Conservation (phyloP, 92 coral and sea anemone species). For the Chrysogorgia sp. region DNA sequence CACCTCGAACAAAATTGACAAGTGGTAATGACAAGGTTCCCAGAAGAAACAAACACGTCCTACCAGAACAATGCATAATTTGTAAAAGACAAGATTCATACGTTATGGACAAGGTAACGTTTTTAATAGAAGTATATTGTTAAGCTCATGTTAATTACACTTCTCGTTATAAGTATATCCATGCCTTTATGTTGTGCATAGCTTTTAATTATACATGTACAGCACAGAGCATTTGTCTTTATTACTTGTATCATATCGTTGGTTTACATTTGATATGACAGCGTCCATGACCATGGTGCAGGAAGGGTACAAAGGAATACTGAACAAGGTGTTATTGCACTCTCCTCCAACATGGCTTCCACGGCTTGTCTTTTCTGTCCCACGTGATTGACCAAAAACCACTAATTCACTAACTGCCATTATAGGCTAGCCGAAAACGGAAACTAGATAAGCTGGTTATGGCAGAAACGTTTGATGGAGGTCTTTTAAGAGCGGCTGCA, state of each 20-base stretch:
- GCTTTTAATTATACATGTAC: no score
- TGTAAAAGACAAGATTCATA: conserved; percentile 20
- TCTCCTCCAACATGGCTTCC: no score
- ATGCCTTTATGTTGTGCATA: no score
- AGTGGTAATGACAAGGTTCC: background rate
- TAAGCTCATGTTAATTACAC: no score
- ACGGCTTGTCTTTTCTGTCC: background rate
- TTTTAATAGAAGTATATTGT: background rate
- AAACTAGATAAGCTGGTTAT: conserved; percentile 18
- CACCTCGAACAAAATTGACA: background rate
- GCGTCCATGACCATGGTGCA: background rate
- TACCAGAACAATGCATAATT: conserved; percentile 28
- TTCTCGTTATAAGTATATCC: no score
- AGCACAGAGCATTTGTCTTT: no score
- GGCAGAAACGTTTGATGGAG: conserved; percentile 15
- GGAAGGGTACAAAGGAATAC: background rate
- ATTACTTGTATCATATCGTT: no score
- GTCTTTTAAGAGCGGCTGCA: conserved; percentile 32
- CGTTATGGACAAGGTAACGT: conserved; percentile 19
- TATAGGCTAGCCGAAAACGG: conserved; percentile 11
- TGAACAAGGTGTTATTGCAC: background rate
- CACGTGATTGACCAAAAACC: background rate
- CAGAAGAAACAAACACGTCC: conserved; percentile 23
- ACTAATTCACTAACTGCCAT: background rate
- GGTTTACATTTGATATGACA: background rate